Evolutionary conservation across 2,888 invertebrate genomes (phyloP), one percentile per base, ranked within the genome.

Genomic region (Leptopilina syphax): DNA sequence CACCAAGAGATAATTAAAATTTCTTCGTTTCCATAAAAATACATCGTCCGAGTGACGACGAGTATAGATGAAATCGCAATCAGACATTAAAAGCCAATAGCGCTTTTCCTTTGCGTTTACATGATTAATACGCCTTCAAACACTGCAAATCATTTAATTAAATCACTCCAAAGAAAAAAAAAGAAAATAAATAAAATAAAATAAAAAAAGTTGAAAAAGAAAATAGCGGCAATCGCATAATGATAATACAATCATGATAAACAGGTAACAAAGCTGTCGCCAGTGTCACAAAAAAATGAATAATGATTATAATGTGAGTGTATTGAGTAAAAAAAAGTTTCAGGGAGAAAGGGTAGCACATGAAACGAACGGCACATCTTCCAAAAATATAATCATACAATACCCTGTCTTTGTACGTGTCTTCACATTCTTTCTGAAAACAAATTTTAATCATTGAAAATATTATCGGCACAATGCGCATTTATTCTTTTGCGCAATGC

Each of bases 391-490:
- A 90, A 90, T 90, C 88, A 94, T 94, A 94, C 94, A 92, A 94
- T 95, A 95, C 95, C 95, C 95, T 95, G 93, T 95, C 95, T 95
- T 95, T 95, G 95, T 95, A 95, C 94, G 95, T 94, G 94, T 95
- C 95, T 94, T 95, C 95, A 94, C 95, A 95, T 95, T 95, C 95
- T 95, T 94, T 95, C 95, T 95, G 95, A 94, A 95, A 95, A 95
- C 93, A 91, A 91, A 91, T 89, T 50, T 90, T 87, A 89, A 91
- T 88, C 84, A 89, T 89, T 91, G 91, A 91, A 87, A 89, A 88
- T 84, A 73, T 73, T 73, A 73, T 73, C 27, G 73, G 73, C 50
- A 57, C 73, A 73, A 13, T 9, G 41, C 18, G 63, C 63, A 18
- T n/a, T 57, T 73, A 13, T 57, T 27, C 73, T 73, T 73, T 73